phyloP scores from a whole-genome alignment of 2,113 vertebrate genomes.

The Hypocryptadius cinnamomeus region DNA sequence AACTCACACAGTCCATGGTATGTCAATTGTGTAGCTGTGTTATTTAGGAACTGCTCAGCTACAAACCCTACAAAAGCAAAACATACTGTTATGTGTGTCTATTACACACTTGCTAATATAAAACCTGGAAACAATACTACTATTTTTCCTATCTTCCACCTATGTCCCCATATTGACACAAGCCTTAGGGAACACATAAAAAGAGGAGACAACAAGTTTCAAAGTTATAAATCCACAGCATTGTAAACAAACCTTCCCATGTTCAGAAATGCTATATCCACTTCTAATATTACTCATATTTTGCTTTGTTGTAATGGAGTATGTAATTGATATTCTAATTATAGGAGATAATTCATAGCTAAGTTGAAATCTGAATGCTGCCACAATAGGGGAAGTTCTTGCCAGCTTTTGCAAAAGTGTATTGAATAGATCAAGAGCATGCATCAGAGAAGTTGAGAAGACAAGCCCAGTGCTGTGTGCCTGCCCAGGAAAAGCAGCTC shows the following conservation, averaged over 20 bases:
- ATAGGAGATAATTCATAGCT: background rate
- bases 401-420: background rate
- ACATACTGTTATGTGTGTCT: background rate
- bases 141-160: background rate
- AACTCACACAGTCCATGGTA: constrained; percentile 97
- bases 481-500: background rate
- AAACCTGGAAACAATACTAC: background rate
- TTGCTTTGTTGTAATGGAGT: background rate
- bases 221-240: background rate
- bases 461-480: background rate
- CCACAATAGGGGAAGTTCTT: background rate
- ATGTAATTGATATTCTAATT: background rate
- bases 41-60: constrained; percentile 95
- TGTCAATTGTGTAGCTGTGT: constrained; percentile 95
- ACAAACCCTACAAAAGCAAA: constrained; percentile 81
- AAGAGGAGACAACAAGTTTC: background rate
- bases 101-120: background rate
- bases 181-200: background rate
- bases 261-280: background rate
- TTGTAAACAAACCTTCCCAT: background rate
- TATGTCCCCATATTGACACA: background rate
- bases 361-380: background rate
- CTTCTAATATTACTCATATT: background rate
- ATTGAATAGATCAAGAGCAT: background rate
- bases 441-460: background rate